phyloP scores from a whole-genome alignment of 1,140 invertebrate genomes.

The Bombus sylvicola region DNA sequence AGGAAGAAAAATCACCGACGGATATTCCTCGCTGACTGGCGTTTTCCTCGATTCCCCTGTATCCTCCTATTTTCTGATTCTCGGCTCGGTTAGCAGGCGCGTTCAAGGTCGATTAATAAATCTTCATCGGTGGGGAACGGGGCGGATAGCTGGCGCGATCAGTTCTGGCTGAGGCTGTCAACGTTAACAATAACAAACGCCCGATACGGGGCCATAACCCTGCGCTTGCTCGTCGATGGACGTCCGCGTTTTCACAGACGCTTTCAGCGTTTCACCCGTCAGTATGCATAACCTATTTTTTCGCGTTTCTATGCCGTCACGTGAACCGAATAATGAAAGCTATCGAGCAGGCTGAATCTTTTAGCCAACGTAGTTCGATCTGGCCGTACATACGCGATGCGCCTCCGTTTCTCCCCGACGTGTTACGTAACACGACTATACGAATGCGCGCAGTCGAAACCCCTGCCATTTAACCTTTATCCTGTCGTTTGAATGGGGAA shows the following conservation, averaged over 20 bases:
- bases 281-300: constrained; percentile 46
- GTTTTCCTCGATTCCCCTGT: background rate
- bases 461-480: background rate
- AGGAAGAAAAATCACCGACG: background rate
- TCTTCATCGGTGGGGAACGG: background rate
- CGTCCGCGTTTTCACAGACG: background rate
- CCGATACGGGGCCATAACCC: background rate
- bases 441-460: background rate
- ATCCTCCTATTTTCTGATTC: background rate
- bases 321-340: constrained; percentile 26
- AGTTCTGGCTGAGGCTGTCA: background rate
- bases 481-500: background rate
- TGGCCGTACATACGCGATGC: no score
- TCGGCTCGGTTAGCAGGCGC: no score
- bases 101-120: constrained; percentile 15
- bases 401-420: background rate
- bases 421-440: background rate
- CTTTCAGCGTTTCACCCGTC: constrained; percentile 4
- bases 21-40: background rate
- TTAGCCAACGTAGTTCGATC: background rate
- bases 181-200: constrained; percentile 21
- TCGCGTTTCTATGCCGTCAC: constrained; percentile 1
- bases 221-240: background rate
- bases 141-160: background rate
- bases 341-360: background rate